Evolutionary conservation across 2,888 invertebrate genomes (phyloP).

Genomic region (Erynnis tages): DNA sequence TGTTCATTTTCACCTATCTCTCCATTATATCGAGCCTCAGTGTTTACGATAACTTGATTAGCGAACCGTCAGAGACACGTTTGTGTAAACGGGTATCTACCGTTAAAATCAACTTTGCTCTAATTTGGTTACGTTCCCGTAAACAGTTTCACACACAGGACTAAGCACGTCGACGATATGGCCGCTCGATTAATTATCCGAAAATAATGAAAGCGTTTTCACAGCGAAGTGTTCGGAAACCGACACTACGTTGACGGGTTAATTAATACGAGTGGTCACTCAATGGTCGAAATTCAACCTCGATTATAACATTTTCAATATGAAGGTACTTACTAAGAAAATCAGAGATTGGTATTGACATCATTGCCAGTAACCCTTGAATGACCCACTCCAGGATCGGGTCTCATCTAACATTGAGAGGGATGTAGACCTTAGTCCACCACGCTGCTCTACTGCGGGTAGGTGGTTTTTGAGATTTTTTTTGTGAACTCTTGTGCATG

Average conservation of each 20-base stretch:
- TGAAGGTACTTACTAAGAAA: too few relatives aligned
- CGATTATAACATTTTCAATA: too few relatives aligned
- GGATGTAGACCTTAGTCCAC: too few relatives aligned
- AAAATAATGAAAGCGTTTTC: conserved; percentile 2
- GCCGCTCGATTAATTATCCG: conserved; percentile 15
- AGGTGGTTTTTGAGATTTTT: too few relatives aligned
- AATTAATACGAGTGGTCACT: too few relatives aligned
- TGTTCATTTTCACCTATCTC: not conserved
- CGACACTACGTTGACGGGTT: not conserved
- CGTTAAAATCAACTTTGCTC: conserved; percentile 26
- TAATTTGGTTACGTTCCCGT: conserved; percentile 21
- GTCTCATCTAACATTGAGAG: too few relatives aligned
- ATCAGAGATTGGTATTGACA: too few relatives aligned
- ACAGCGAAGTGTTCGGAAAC: not conserved
- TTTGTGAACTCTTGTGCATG: too few relatives aligned
- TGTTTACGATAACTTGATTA: conserved; percentile 20
- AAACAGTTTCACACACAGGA: conserved; percentile 10
- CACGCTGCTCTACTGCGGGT: too few relatives aligned
- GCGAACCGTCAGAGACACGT: conserved; percentile 17
- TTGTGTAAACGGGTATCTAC: conserved; percentile 9
- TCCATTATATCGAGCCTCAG: conserved; percentile 8
- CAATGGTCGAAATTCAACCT: too few relatives aligned
- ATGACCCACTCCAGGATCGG: too few relatives aligned
- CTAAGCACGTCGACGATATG: conserved; percentile 8
- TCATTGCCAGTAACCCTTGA: too few relatives aligned